Evolutionary conservation across 2,888 invertebrate genomes (phyloP).

Genomic region (Lithophane leautieri): DNA sequence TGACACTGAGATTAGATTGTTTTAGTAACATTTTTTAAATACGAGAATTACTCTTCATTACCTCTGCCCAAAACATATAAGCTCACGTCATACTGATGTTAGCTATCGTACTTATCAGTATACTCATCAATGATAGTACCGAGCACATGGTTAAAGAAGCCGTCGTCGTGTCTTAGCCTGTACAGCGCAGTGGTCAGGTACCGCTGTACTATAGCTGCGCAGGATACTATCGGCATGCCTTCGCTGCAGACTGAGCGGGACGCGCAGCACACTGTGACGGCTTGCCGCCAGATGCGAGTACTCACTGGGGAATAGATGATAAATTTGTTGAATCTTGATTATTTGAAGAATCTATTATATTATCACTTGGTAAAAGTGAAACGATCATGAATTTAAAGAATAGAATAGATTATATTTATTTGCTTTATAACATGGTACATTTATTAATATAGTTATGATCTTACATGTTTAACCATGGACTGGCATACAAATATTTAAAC

Average conservation of each 20-base stretch:
- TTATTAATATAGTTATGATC: too few relatives aligned
- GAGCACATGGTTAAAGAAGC: slow-evolving; percentile 76
- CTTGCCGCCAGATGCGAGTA: slow-evolving; percentile 92
- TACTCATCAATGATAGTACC: slow-evolving; percentile 67
- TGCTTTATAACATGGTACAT: too few relatives aligned
- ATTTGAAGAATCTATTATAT: too few relatives aligned
- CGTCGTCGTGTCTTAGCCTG: slow-evolving; percentile 72
- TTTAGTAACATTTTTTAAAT: background rate
- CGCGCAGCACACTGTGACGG: slow-evolving; percentile 90
- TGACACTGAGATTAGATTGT: background rate
- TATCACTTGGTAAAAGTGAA: too few relatives aligned
- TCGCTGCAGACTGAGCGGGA: slow-evolving; percentile 78
- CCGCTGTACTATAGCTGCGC: slow-evolving; percentile 74
- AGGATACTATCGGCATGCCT: slow-evolving; percentile 54
- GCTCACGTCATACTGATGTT: background rate
- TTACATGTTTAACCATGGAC: too few relatives aligned
- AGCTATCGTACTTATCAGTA: slow-evolving; percentile 51
- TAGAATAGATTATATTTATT: too few relatives aligned
- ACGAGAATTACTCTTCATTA: background rate
- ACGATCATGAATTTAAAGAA: too few relatives aligned
- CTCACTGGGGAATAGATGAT: slow-evolving; percentile 74
- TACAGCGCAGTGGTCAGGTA: slow-evolving; percentile 79
- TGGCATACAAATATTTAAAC: too few relatives aligned
- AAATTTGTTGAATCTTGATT: background rate
- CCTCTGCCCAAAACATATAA: background rate